A percentile compares a stretch with the other conserved stretches of the same genome.
Evolutionary conservation across 1,140 invertebrate genomes (phyloP).

Genomic region (Papilio glaucus): DNA sequence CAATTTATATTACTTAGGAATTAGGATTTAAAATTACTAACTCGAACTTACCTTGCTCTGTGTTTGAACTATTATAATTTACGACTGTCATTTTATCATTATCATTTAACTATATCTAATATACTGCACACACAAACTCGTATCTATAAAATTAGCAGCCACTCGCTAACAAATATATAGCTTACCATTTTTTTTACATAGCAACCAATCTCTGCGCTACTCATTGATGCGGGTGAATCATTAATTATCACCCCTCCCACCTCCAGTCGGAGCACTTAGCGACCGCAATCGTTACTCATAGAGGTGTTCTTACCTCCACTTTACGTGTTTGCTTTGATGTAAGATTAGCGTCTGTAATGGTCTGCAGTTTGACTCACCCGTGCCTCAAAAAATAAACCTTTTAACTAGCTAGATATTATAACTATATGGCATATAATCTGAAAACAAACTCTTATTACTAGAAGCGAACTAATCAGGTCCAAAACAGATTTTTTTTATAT

Average conservation of each 20-base stretch:
- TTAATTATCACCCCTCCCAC: conserved; percentile 18
- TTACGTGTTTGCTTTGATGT: conserved; percentile 19
- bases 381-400: not conserved
- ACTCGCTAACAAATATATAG: not conserved
- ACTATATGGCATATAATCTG: no score
- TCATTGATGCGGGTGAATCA: conserved; percentile 1
- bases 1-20: no score
- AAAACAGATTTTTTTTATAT: no score
- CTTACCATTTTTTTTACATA: not conserved
- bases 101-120: not conserved
- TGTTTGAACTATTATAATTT: no score
- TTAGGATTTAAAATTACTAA: no score
- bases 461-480: no score
- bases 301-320: not conserved
- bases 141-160: conserved; percentile 1
- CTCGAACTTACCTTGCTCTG: no score
- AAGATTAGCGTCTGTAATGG: conserved; percentile 1
- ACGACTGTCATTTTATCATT: not conserved
- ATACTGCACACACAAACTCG: not conserved
- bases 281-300: not conserved
- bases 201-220: not conserved
- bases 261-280: conserved; percentile 10
- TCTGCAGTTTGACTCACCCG: not conserved
- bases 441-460: no score
- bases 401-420: no score